Percentiles rank a stretch among this genome's conserved stretches.
Evolutionary conservation across 2,888 invertebrate genomes (phyloP).

Genomic region (Lycocerus yunnanus): DNA sequence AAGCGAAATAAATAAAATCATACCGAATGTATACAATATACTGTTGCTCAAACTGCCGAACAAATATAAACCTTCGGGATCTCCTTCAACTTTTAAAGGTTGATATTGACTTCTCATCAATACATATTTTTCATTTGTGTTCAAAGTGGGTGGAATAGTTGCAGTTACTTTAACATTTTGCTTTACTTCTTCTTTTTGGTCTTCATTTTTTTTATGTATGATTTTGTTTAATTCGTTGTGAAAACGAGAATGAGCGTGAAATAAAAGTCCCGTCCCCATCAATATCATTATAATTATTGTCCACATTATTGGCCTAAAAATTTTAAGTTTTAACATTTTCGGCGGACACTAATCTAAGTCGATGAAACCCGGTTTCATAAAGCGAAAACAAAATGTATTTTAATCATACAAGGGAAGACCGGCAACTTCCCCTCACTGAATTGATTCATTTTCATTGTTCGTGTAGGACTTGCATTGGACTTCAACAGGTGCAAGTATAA

Average conservation of each 20-base stretch:
- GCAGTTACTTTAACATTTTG: not conserved
- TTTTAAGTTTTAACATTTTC: not conserved
- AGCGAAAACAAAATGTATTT: too few species aligned
- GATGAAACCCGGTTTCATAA: too few species aligned
- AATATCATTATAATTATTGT: conserved; percentile 70
- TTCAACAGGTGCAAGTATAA: too few species aligned
- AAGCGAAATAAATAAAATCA: conserved; percentile 78
- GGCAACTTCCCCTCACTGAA: too few species aligned
- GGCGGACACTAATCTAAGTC: too few species aligned
- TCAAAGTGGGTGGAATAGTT: conserved; percentile 27
- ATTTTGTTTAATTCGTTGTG: conserved; percentile 55
- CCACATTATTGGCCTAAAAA: conserved; percentile 67
- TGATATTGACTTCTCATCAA: conserved; percentile 46
- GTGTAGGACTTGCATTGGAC: too few species aligned
- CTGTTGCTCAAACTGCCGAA: conserved; percentile 76
- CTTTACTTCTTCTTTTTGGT: conserved; percentile 38
- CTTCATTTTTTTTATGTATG: conserved; percentile 7
- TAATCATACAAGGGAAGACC: too few species aligned
- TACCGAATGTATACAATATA: conserved; percentile 78
- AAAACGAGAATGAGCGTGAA: conserved; percentile 67
- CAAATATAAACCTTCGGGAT: conserved; percentile 64
- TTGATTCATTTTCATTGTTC: too few species aligned
- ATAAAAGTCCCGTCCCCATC: conserved; percentile 67
- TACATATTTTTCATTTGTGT: conserved; percentile 45
- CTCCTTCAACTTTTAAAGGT: conserved; percentile 42